These are phyloP conservation scores for Apis mellifera DNA, from an alignment of 1,140 invertebrate species.

Conservation along the genomic window DNA sequence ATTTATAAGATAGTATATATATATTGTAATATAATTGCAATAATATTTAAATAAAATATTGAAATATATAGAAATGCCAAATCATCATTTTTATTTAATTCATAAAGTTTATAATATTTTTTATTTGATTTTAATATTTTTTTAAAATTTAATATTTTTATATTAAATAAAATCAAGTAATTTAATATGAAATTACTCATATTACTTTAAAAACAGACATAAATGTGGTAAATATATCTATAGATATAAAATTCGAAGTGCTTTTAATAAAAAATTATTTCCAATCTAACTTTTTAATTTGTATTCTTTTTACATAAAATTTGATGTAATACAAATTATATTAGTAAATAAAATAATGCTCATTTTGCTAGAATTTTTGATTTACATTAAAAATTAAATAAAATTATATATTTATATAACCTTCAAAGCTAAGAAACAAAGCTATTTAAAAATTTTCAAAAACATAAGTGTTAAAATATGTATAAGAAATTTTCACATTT, in stretches of 20 bases:
- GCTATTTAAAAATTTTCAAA: not conserved
- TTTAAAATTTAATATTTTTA: not conserved
- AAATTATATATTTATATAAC: not conserved
- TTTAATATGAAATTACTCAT: not conserved
- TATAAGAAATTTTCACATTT: not conserved
- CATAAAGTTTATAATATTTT: not conserved
- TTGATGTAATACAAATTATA: not conserved
- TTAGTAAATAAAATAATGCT: not conserved
- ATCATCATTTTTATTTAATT: not conserved
- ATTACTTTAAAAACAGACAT: not conserved
- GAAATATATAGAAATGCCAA: not conserved
- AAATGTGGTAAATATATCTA: not conserved
- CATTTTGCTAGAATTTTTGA: not conserved
- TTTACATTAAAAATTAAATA: not conserved
- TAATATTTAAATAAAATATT: not conserved
- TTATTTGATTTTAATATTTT: not conserved
- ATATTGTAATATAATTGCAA: not conserved
- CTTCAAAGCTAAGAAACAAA: not conserved
- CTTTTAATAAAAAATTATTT: not conserved
- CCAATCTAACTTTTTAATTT: not conserved
- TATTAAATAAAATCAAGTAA: not conserved
- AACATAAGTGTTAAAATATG: not conserved
- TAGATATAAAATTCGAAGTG: not conserved
- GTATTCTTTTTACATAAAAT: not conserved
- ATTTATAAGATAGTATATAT: not conserved